phyloP scores from a whole-genome alignment of 2,113 vertebrate species.

The Tupaia tana region DNA sequence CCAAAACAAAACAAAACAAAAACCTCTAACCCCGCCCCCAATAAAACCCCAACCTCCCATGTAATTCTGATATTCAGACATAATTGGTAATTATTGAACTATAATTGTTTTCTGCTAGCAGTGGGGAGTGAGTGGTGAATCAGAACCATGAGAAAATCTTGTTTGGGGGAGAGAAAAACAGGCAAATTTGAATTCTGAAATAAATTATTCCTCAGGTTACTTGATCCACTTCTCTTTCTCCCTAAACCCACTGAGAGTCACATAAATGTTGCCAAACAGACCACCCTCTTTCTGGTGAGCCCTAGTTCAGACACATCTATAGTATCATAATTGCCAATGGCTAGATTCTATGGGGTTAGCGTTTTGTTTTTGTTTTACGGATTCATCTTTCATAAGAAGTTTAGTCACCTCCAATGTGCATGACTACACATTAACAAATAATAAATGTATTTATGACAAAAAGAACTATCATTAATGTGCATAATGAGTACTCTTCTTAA shows the following conservation, averaged over 20 bases:
- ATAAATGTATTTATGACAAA: neutral
- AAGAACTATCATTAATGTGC: neutral
- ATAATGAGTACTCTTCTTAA: neutral
- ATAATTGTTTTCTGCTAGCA: neutral
- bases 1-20: too few species aligned
- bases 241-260: neutral
- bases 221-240: neutral
- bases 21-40: too few species aligned
- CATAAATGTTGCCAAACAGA: neutral
- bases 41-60: too few species aligned
- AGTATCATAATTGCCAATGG: neutral
- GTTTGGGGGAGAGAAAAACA: neutral
- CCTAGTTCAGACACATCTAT: neutral
- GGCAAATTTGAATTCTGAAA: neutral
- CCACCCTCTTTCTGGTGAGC: neutral
- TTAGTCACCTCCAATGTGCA: neutral
- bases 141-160: neutral
- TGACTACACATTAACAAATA: neutral
- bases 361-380: neutral
- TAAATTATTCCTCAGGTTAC: neutral
- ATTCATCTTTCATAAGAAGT: constrained; percentile 1
- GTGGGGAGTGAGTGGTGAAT: neutral
- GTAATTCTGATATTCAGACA: neutral
- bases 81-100: constrained; percentile 2
- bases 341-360: neutral